phyloP scores from a whole-genome alignment of 2,888 invertebrate genomes.

The Archips xylosteana region DNA sequence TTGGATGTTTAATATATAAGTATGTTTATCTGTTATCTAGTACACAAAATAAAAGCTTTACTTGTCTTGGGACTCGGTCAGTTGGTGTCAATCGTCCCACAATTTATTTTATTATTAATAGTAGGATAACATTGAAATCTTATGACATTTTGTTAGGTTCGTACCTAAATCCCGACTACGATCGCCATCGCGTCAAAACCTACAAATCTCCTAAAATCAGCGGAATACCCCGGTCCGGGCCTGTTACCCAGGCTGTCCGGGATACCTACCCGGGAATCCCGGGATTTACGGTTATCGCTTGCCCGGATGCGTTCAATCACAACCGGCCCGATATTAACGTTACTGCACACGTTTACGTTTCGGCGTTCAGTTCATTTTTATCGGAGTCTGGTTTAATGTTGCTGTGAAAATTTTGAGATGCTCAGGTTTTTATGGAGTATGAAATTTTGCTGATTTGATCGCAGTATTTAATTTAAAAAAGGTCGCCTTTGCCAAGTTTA shows the following conservation, averaged over 20 bases:
- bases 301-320: conserved; percentile 82
- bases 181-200: neutral
- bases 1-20: no score
- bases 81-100: no score
- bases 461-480: neutral
- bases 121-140: neutral
- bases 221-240: conserved; percentile 44
- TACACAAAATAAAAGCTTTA: no score
- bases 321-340: conserved; percentile 79
- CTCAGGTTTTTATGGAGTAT: neutral
- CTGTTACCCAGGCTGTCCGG: conserved; percentile 50
- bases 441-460: neutral
- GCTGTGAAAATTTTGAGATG: conserved; percentile 20
- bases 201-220: conserved; percentile 13
- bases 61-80: neutral
- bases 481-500: no score
- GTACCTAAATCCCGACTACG: neutral
- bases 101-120: no score
- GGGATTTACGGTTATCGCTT: conserved; percentile 85
- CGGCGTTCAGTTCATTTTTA: conserved; percentile 41
- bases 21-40: no score
- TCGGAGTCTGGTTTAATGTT: conserved; percentile 8
- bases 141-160: neutral
- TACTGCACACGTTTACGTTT: conserved; percentile 56
- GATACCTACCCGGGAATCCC: conserved; percentile 52